Conservation (phyloP, 1,140 invertebrate genomes). For the Drosophila navojoa region DNA sequence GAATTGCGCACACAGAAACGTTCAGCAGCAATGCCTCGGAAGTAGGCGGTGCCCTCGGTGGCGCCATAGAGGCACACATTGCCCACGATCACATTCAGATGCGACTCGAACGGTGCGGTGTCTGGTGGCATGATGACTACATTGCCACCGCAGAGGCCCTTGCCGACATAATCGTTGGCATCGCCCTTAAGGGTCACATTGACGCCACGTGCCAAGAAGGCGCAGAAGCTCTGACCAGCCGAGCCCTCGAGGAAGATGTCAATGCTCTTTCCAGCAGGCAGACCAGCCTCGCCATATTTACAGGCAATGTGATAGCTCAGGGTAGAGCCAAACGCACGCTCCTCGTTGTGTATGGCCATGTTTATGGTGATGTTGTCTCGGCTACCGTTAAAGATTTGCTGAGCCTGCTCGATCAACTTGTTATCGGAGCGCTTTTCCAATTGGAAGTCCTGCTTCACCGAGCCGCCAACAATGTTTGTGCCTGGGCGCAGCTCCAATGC, state of each 20-base stretch:
- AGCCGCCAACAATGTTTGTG: conserved; percentile 96
- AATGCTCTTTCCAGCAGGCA: conserved; percentile 92
- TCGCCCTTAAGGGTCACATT: conserved; percentile 97
- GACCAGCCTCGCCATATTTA: conserved; percentile 94
- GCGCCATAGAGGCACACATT: conserved; percentile 99
- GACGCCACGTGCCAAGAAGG: conserved; percentile 97
- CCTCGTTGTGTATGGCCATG: conserved; percentile 95
- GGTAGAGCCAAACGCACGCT: conserved; percentile 96
- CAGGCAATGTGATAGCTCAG: conserved; percentile 97
- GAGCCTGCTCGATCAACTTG: conserved; percentile 90
- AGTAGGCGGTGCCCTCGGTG: conserved; percentile 96
- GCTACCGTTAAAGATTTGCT: conserved; percentile 90
- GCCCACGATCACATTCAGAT: conserved; percentile 98
- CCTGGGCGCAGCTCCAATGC: conserved; percentile 95
- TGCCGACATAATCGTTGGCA: conserved; percentile 99
- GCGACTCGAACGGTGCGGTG: conserved; percentile 92
- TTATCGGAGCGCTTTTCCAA: conserved; percentile 95
- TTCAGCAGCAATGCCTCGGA: conserved; percentile 98
- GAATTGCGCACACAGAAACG: conserved; percentile 99
- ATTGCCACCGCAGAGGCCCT: conserved; percentile 97
- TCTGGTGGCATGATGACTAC: conserved; percentile 97
- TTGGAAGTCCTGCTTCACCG: conserved; percentile 94
- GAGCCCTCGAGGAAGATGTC: conserved; percentile 95
- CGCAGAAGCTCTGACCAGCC: conserved; percentile 99
- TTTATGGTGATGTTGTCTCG: conserved; percentile 89